These are phyloP conservation scores for Adineta ricciae DNA, from an alignment of 2,888 invertebrate species.

Conservation along the genomic window DNA sequence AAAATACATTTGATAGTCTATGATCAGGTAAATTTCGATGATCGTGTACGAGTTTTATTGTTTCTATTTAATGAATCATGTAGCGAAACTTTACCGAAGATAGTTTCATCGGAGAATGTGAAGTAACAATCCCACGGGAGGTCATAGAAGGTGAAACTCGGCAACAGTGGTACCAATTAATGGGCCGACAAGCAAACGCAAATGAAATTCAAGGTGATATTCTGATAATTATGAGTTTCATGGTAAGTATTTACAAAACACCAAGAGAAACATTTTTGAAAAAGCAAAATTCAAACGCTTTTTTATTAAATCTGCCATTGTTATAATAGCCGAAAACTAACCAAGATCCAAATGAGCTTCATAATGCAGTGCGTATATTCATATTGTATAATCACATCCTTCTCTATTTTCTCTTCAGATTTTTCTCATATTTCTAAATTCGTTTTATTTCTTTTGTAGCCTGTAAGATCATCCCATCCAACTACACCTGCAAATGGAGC, in stretches of 20 bases:
- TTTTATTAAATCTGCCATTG: background rate
- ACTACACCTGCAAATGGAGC: background rate
- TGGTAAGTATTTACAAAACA: background rate
- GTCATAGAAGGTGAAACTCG: background rate
- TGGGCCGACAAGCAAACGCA: background rate
- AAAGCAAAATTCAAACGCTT: background rate
- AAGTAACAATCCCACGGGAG: background rate
- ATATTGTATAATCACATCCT: background rate
- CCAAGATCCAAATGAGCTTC: background rate
- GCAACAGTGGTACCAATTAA: constrained; percentile 6
- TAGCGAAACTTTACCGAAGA: constrained; percentile 18
- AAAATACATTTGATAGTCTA: constrained; percentile 82
- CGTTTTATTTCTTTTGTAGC: background rate
- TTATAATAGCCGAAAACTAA: background rate
- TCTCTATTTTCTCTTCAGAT: background rate
- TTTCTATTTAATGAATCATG: background rate
- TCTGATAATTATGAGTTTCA: background rate
- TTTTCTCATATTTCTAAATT: background rate
- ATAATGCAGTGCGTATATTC: background rate
- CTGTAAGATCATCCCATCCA: background rate
- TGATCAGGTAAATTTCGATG: constrained; percentile 61
- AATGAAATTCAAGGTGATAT: constrained; percentile 10
- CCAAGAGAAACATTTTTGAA: background rate
- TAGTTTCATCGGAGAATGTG: constrained; percentile 6
- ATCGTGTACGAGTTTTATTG: background rate